Percentiles rank a stretch among this genome's conserved stretches.
Conservation (phyloP, 2,888 invertebrate species). For the Rhaphigaster nebulosa region DNA sequence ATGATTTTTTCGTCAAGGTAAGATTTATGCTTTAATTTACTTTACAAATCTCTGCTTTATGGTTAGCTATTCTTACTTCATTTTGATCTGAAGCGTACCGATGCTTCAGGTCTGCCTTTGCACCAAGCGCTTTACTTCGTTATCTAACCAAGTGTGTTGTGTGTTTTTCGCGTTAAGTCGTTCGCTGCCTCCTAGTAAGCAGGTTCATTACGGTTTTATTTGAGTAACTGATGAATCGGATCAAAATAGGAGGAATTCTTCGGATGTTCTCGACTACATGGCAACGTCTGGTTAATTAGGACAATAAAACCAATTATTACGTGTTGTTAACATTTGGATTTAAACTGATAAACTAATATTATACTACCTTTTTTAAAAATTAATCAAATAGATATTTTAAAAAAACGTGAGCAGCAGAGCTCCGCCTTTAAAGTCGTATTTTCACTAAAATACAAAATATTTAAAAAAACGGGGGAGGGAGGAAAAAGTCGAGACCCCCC, state of each 20-base stretch:
- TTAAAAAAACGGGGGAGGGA: too few relatives aligned
- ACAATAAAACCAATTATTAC: not conserved
- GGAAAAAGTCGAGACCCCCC: too few relatives aligned
- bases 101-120: not conserved
- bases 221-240: constrained; percentile 1
- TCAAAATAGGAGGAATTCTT: not conserved
- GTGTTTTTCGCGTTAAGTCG: not conserved
- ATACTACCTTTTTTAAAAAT: too few relatives aligned
- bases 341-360: too few relatives aligned
- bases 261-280: not conserved
- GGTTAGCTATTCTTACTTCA: not conserved
- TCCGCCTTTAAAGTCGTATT: too few relatives aligned
- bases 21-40: not conserved
- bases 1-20: too few relatives aligned
- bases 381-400: too few relatives aligned
- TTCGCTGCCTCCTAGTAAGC: not conserved
- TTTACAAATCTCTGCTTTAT: not conserved
- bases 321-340: not conserved
- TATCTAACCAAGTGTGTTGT: not conserved
- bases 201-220: not conserved
- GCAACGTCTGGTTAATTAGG: not conserved
- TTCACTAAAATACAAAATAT: too few relatives aligned
- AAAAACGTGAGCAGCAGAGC: too few relatives aligned
- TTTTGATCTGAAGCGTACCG: not conserved
- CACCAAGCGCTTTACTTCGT: not conserved